Percentiles rank a stretch among this genome's conserved stretches.
These are phyloP conservation scores for Cyphomyrmex costatus DNA, from an alignment of 1,140 invertebrate species.

Conservation along the genomic window DNA sequence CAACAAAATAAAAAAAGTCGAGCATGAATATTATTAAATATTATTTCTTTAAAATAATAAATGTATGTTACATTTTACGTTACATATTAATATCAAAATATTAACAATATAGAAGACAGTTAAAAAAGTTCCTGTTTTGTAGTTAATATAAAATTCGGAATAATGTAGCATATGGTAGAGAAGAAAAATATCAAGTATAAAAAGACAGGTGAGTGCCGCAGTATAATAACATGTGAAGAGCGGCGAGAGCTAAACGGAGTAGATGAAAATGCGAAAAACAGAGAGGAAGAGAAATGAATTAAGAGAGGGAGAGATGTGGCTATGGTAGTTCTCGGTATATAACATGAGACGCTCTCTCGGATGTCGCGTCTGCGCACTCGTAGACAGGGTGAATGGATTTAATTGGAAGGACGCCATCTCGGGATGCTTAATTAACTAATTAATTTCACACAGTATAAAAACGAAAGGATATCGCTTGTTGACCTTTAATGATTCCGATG, in stretches of 20 bases:
- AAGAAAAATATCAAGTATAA: slow-evolving; percentile 22
- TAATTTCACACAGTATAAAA: slow-evolving; percentile 83
- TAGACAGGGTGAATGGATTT: slow-evolving; percentile 79
- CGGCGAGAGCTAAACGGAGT: slow-evolving; percentile 61
- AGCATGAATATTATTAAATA: not conserved
- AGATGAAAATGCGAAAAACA: slow-evolving; percentile 68
- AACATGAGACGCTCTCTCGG: slow-evolving; percentile 68
- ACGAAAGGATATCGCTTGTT: slow-evolving; percentile 69
- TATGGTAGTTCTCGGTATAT: slow-evolving; percentile 69
- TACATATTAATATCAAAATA: not conserved
- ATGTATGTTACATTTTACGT: not conserved
- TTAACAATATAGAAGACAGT: not conserved
- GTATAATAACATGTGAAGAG: slow-evolving; percentile 40
- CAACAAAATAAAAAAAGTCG: too few species aligned
- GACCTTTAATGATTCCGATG: slow-evolving; percentile 58
- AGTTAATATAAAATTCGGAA: not conserved
- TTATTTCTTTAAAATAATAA: not conserved
- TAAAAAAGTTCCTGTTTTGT: not conserved
- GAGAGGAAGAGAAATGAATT: slow-evolving; percentile 38
- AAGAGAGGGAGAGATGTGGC: slow-evolving; percentile 37
- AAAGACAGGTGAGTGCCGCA: slow-evolving; percentile 42
- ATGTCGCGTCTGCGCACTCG: slow-evolving; percentile 76
- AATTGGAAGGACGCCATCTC: slow-evolving; percentile 84
- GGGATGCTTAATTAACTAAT: slow-evolving; percentile 85
- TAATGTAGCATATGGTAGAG: not conserved